phyloP scores from a whole-genome alignment of 2,113 vertebrate species.

The Pristiophorus japonicus region DNA sequence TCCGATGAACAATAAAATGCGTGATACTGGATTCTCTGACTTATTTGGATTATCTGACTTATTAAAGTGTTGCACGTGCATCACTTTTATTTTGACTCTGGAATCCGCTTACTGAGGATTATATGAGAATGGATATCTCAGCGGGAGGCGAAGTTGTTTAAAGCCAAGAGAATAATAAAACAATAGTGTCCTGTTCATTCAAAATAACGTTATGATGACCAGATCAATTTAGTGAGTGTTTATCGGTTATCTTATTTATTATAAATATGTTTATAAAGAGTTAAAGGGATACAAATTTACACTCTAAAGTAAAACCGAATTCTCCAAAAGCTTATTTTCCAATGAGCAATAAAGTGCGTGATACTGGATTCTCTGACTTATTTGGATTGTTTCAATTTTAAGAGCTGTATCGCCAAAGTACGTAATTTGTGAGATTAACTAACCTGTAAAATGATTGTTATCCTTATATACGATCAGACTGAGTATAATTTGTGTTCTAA shows the following conservation, averaged over 20 bases:
- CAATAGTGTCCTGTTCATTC: not conserved
- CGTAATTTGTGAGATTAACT: not conserved
- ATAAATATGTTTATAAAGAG: no score
- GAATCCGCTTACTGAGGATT: no score
- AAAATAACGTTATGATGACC: not conserved
- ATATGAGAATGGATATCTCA: no score
- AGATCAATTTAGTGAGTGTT: no score
- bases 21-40: not conserved
- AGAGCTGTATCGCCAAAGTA: not conserved
- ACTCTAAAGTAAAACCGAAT: no score
- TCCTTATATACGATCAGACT: no score
- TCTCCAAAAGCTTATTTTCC: not conserved
- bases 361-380: not conserved
- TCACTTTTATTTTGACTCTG: not conserved
- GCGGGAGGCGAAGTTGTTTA: not conserved
- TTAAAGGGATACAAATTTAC: no score
- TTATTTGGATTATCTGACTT: not conserved
- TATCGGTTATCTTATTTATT: no score
- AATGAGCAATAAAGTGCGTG: not conserved
- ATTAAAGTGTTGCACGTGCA: not conserved
- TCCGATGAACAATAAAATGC: not conserved
- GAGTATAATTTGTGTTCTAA: no score
- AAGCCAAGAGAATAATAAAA: not conserved
- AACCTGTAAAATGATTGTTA: not conserved
- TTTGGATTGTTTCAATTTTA: not conserved